Base-by-base conservation (phyloP, 1,140 invertebrate species). In the Chlorops oryzae region DNA sequence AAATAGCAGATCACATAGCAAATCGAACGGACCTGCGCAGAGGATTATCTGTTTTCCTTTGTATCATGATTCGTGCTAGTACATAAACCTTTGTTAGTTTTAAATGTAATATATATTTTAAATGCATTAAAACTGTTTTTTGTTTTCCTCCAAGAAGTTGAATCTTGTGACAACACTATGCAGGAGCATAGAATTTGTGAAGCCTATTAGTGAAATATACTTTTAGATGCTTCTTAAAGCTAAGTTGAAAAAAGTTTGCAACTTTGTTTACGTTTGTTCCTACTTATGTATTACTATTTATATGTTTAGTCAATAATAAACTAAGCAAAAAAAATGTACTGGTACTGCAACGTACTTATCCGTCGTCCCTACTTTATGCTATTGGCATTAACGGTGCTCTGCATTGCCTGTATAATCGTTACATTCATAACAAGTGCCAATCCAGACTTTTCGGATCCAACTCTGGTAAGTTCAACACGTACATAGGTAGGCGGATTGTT, bases 401-500 rank as follows among this genome's bases (percentile, higher is more conserved):
- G 83, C 37, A 77, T 78, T 18, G 78, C 81, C 38, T 85, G 86
- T 61, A 77, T 88, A 13, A 79, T 89, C 34, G 77, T 90, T 40
- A 82, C 85, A 17, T 65, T 90, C 17, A 78, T 81, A 38, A 79
- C 80, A 6, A 81, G 81, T 59, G 78, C 81, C 22, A 70, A 85
- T 40, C 87, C 87, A 15, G 81, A 86, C 70, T 91, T 91, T 70
- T 80, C 81, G 37, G 86, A 90, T 65, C 88, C 89, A 20, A 79
- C 84, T 56, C 72, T 86, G 70, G 81, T 81, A 59, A 62, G 75
- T 75, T 61, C 41, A 38, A 15, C 35, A 27, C 9, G 9, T 43
- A 44, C 25, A 42, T 48, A 34, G 42, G 38, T 37, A 18, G 41
- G 7, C 22, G 17, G 12, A 32, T 24, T 2, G 4, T 51, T 38